Evolutionary conservation across 2,888 invertebrate species (phyloP), one percentile per base, ranked within the genome.

Genomic region (Erebia palarica): DNA sequence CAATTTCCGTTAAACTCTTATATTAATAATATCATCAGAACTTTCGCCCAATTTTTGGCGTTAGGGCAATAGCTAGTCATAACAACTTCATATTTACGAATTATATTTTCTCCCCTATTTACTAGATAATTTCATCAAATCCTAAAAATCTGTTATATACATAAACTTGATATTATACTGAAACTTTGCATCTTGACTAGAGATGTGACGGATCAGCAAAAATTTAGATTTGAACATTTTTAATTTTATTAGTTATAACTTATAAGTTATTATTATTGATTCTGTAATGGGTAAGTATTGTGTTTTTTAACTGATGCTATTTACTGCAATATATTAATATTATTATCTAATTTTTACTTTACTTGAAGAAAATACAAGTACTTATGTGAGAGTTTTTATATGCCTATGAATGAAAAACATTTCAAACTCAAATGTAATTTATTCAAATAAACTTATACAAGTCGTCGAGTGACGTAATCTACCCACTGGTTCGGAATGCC

Each of bases 41-140:
- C 36, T 70, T 73, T 72, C 65, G 68, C 63, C 73, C 65, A 68
- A 72, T 55, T 70, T 70, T 66, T 65, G 59, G 67, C 65, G 72
- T 69, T 69, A 59, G 42, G 36, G 64, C 67, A 66, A 61, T 66
- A 60, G 47, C 59, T 65, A 53, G 36, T 36, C 61, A 21, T 70
- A 65, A 65, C 18, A 55, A 10, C 55, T 55, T 10, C 10, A 10
- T 55, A 66, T 59, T 27, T 57, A 58, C 5, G 8, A 49, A 49
- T 14, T 63, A 68, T 64, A 72, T 68, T 73, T 70, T 67, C 72
- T 65, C 65, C 68, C 47, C 21, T 21, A 49, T 63, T 63, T 49
- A 8, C 47, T 63, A 47, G 47, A 61, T 63, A 63, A 63, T 44
- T 60, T 44, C 47, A 63, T 14, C 21, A 49, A 49, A 63, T 63